Percentiles rank a stretch among this genome's conserved stretches.
These are phyloP conservation scores for Aphaenogaster ashmeadi DNA, from an alignment of 1,140 invertebrate genomes.

Conservation along the genomic window DNA sequence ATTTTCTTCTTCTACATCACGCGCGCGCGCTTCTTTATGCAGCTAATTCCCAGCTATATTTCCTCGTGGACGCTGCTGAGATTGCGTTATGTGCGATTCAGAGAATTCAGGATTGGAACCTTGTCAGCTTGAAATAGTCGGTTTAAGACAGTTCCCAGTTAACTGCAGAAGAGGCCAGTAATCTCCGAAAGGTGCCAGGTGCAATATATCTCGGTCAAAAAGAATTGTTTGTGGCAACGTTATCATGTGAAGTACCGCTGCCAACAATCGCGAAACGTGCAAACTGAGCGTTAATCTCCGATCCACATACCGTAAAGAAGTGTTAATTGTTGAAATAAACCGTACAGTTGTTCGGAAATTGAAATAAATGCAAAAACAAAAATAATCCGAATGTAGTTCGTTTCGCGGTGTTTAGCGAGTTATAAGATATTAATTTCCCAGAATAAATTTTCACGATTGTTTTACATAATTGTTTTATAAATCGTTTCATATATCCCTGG, in stretches of 20 bases:
- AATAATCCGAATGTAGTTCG: not conserved
- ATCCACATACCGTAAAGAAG: not conserved
- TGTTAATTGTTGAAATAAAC: conserved; percentile 14
- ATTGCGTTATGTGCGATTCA: not conserved
- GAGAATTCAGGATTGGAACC: not conserved
- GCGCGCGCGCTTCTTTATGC: not conserved
- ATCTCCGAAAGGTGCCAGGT: not conserved
- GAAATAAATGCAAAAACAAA: not conserved
- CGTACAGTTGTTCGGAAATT: conserved; percentile 4
- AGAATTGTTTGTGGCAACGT: not conserved
- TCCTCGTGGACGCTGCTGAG: not conserved
- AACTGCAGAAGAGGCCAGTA: not conserved
- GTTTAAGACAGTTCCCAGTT: conserved; percentile 12
- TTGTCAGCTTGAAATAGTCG: conserved; percentile 25
- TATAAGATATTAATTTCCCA: not conserved
- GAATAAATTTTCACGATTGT: not conserved
- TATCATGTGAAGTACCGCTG: not conserved
- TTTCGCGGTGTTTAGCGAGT: not conserved
- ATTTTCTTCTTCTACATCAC: not conserved
- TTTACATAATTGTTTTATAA: not conserved
- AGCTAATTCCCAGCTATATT: not conserved
- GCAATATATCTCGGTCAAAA: not conserved
- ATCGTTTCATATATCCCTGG: not conserved
- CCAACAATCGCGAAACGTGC: not conserved
- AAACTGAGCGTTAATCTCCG: conserved; percentile 4